These are phyloP conservation scores for Actinernus sp. DNA, from an alignment of 92 coral and sea anemone species.

Conservation along the genomic window DNA sequence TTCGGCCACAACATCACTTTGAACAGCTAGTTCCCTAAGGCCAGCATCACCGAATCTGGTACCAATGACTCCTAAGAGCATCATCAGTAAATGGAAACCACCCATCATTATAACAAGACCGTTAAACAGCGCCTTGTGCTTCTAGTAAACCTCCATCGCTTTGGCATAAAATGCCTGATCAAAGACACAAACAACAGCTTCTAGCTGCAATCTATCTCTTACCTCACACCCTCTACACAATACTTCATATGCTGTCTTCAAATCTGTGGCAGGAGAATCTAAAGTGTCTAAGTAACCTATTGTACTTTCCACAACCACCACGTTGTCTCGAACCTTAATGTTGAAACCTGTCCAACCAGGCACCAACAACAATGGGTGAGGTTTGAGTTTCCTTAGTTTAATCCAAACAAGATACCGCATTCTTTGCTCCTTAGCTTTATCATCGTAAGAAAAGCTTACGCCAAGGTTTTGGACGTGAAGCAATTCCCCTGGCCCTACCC, in stretches of 20 bases:
- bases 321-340: slow-evolving; percentile 56
- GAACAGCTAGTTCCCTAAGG: slow-evolving; percentile 57
- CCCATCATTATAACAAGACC: slow-evolving; percentile 74
- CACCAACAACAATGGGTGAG: slow-evolving; percentile 74
- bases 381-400: slow-evolving; percentile 69
- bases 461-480: slow-evolving; percentile 59
- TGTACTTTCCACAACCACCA: slow-evolving; percentile 67
- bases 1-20: slow-evolving; percentile 44
- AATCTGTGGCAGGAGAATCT: slow-evolving; percentile 78
- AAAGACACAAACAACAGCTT: slow-evolving; percentile 70
- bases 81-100: slow-evolving; percentile 63
- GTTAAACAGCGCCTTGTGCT: slow-evolving; percentile 48
- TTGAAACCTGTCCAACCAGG: slow-evolving; percentile 87
- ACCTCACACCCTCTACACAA: slow-evolving; percentile 72
- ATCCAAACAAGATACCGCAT: slow-evolving; percentile 69
- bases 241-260: slow-evolving; percentile 76
- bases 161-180: slow-evolving; percentile 81
- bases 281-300: slow-evolving; percentile 70
- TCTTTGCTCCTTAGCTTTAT: slow-evolving; percentile 36
- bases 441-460: slow-evolving; percentile 39
- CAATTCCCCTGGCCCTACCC: slow-evolving; percentile 71
- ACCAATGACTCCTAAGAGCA: slow-evolving; percentile 69
- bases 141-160: slow-evolving; percentile 72
- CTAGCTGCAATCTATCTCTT: slow-evolving; percentile 48
- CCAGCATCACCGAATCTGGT: slow-evolving; percentile 80